These are phyloP conservation scores for Sapajus apella DNA, from an alignment of 2,113 vertebrate species.

Conservation along the genomic window DNA sequence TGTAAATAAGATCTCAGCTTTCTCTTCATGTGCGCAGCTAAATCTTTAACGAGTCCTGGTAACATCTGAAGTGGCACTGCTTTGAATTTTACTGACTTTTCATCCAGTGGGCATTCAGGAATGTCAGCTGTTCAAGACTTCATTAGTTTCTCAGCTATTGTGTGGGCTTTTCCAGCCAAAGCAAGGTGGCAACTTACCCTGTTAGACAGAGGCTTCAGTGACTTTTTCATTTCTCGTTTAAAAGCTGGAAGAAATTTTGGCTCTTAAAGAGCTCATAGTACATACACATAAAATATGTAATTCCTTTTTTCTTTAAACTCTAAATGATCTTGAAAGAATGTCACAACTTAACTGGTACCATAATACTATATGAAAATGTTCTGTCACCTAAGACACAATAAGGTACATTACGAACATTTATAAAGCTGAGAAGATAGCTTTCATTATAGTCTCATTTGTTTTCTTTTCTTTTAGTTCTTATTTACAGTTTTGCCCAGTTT, in stretches of 20 bases:
- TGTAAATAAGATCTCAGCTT: not conserved
- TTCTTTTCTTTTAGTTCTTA: not conserved
- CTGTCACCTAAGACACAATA: not conserved
- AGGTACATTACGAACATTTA: not conserved
- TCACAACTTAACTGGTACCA: not conserved
- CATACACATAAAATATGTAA: not conserved
- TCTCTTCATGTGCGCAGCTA: not conserved
- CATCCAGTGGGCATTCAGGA: not conserved
- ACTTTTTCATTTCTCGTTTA: conserved; percentile 23
- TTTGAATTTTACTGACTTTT: not conserved
- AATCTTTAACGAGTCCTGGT: not conserved
- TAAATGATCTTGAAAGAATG: not conserved
- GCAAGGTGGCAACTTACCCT: not conserved
- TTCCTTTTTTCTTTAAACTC: conserved; percentile 24
- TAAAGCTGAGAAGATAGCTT: not conserved
- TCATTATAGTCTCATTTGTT: not conserved
- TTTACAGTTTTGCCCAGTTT: not conserved
- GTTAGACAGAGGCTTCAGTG: not conserved
- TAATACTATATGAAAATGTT: not conserved
- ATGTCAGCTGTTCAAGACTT: not conserved
- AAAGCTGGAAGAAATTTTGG: not conserved
- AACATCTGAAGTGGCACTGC: not conserved
- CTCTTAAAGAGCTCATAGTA: not conserved
- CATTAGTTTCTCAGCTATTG: not conserved
- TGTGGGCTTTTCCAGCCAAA: not conserved